Conservation (phyloP, 2,888 invertebrate genomes). For the Diogma glabrata region DNA sequence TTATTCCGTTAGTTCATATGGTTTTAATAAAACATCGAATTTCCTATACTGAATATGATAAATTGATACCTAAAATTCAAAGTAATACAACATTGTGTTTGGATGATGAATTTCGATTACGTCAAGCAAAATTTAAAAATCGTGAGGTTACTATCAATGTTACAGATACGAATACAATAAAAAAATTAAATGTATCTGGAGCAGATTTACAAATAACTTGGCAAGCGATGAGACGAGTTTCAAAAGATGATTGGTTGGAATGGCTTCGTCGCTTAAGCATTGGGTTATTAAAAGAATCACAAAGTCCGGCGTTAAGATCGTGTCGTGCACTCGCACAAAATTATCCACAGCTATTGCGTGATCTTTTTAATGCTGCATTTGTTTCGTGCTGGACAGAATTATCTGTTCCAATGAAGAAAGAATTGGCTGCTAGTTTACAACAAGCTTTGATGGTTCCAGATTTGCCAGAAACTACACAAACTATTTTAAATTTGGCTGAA, state of each 20-base stretch:
- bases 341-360: conserved; percentile 88
- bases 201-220: conserved; percentile 79
- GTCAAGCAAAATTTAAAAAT: conserved; percentile 55
- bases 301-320: conserved; percentile 86
- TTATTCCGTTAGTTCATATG: conserved; percentile 82
- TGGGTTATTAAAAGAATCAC: conserved; percentile 87
- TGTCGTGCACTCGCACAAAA: conserved; percentile 88
- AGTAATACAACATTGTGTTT: conserved; percentile 63
- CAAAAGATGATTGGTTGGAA: conserved; percentile 98
- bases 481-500: conserved; percentile 92
- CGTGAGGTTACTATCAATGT: conserved; percentile 55
- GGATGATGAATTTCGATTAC: conserved; percentile 58
- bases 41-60: conserved; percentile 64
- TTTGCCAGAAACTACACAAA: conserved; percentile 91
- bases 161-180: conserved; percentile 60
- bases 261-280: conserved; percentile 89
- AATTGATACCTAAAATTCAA: conserved; percentile 58
- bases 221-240: conserved; percentile 84
- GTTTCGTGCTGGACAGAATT: conserved; percentile 98
- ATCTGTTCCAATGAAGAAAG: conserved; percentile 58
- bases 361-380: conserved; percentile 96
- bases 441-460: conserved; percentile 87
- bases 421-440: conserved; percentile 74
- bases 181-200: conserved; percentile 71
- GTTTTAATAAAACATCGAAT: conserved; percentile 71